These are phyloP conservation scores for Caerostris extrusa DNA, from an alignment of 1,140 invertebrate species.

Conservation along the genomic window DNA sequence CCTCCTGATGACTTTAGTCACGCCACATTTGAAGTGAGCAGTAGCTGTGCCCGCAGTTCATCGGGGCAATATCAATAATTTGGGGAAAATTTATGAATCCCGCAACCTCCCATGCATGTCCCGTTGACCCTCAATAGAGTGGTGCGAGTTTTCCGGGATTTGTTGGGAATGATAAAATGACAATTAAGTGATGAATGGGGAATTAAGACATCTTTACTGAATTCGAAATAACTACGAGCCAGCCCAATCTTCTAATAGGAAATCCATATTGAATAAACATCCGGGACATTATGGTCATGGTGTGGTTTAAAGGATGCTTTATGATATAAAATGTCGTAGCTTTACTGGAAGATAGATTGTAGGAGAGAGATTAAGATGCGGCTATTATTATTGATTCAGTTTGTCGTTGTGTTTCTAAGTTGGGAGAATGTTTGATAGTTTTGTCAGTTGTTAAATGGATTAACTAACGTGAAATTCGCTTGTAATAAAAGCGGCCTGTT, in stretches of 20 bases:
- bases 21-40: background rate
- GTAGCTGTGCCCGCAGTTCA: background rate
- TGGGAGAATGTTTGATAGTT: too few relatives aligned
- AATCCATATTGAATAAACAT: background rate
- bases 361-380: too few relatives aligned
- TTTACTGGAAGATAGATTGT: too few relatives aligned
- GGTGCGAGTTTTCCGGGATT: background rate
- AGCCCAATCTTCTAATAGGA: background rate
- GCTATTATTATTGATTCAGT: too few relatives aligned
- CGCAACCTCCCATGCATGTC: background rate
- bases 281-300: too few relatives aligned
- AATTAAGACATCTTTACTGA: background rate
- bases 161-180: background rate
- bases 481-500: too few relatives aligned
- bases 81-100: conserved; percentile 8
- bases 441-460: too few relatives aligned
- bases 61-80: conserved; percentile 15
- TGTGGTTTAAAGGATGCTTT: too few relatives aligned
- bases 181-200: conserved; percentile 9
- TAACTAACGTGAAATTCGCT: too few relatives aligned
- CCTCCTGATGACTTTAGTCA: background rate
- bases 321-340: too few relatives aligned
- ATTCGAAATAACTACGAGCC: background rate
- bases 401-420: too few relatives aligned
- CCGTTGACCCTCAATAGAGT: background rate